Conservation (phyloP, 2,888 invertebrate genomes). For the Urechis unicinctus region DNA sequence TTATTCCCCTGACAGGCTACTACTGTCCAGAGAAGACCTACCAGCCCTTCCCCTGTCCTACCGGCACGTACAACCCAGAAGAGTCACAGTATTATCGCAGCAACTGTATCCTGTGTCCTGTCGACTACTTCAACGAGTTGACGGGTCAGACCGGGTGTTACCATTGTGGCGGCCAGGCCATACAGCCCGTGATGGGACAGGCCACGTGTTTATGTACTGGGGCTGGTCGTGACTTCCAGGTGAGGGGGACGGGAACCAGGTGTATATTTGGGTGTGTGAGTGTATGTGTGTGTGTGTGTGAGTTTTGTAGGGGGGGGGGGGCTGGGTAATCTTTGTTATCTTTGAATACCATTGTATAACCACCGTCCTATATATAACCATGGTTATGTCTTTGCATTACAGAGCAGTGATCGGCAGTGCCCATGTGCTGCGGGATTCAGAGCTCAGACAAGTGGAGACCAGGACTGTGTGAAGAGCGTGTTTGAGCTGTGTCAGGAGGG, state of each 20-base stretch:
- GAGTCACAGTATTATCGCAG: slow-evolving; percentile 21
- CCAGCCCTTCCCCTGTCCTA: slow-evolving; percentile 33
- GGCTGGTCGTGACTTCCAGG: slow-evolving; percentile 44
- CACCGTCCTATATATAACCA: too few relatives aligned
- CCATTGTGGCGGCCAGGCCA: slow-evolving; percentile 36
- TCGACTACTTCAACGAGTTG: slow-evolving; percentile 36
- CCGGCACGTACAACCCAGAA: slow-evolving; percentile 29
- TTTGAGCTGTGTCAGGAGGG: slow-evolving; percentile 32
- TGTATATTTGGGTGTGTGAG: too few relatives aligned
- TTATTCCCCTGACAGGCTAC: too few relatives aligned
- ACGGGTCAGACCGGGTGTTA: slow-evolving; percentile 36
- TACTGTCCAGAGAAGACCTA: slow-evolving; percentile 39
- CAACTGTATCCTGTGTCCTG: slow-evolving; percentile 32
- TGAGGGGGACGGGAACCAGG: slow-evolving; percentile 17
- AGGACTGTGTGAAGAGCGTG: slow-evolving; percentile 38
- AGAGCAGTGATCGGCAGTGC: slow-evolving; percentile 40
- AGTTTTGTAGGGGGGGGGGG: too few relatives aligned
- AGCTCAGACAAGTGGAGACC: slow-evolving; percentile 18
- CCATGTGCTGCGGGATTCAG: slow-evolving; percentile 39
- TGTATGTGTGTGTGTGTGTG: too few relatives aligned
- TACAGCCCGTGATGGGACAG: slow-evolving; percentile 30
- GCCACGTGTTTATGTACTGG: slow-evolving; percentile 36
- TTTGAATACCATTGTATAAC: too few relatives aligned
- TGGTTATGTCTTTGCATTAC: neutral
- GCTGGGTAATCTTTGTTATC: too few relatives aligned